Evolutionary conservation across 2,797 vertebrate species (phyloP).

Genomic region (Sciurus vulgaris): DNA sequence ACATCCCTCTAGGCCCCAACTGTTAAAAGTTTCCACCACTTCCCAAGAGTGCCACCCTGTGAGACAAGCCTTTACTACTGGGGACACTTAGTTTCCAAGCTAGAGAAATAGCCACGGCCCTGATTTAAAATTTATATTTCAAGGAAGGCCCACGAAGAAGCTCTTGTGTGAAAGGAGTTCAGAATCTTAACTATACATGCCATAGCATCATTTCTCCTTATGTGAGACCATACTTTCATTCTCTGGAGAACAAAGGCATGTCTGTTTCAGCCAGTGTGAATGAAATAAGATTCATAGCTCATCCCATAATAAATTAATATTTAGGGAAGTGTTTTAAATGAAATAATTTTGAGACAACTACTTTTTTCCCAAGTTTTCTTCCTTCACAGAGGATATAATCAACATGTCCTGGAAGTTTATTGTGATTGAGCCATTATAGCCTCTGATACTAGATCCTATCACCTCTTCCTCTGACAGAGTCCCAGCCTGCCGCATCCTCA

Average conservation of each 20-base stretch:
- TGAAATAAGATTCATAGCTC: neutral
- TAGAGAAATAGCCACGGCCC: neutral
- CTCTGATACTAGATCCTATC: neutral
- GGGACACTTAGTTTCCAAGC: neutral
- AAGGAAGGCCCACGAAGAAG: neutral
- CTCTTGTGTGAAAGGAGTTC: neutral
- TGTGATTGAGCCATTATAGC: neutral
- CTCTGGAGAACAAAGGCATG: neutral
- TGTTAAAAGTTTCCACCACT: neutral
- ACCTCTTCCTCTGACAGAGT: neutral
- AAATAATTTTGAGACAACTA: neutral
- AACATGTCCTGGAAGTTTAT: neutral
- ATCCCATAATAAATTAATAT: neutral
- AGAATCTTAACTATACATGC: neutral
- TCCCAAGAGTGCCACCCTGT: neutral
- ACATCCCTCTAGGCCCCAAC: neutral
- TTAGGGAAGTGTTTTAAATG: neutral
- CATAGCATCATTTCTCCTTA: neutral
- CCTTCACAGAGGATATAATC: neutral
- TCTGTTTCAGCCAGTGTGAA: neutral
- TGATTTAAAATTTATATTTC: constrained; percentile 7
- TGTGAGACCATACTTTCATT: neutral
- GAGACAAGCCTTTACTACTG: neutral
- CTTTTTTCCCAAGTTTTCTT: neutral
- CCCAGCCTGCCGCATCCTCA: neutral